phyloP scores from a whole-genome alignment of 1,140 invertebrate species.

The Andrena cerasifolii region DNA sequence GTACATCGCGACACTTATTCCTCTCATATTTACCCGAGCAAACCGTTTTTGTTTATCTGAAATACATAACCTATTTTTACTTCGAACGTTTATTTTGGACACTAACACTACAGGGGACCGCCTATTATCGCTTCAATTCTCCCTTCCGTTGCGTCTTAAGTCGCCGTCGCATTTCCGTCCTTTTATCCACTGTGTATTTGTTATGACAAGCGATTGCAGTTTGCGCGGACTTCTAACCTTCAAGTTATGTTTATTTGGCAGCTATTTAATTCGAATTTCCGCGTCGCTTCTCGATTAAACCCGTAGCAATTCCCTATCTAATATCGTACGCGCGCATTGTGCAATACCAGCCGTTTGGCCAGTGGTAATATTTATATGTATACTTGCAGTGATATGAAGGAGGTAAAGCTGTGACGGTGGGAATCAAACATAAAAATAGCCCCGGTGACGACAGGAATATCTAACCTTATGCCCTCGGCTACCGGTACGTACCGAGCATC shows the following conservation, averaged over 20 bases:
- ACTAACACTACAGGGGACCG: background rate
- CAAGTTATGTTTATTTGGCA: conserved; percentile 22
- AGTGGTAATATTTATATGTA: conserved; percentile 8
- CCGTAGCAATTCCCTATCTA: background rate
- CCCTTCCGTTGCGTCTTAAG: background rate
- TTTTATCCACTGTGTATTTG: background rate
- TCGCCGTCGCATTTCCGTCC: background rate
- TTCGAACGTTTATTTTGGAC: background rate
- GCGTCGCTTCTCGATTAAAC: too few species aligned
- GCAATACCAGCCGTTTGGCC: background rate
- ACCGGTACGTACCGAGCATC: conserved; percentile 54
- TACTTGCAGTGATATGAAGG: conserved; percentile 70
- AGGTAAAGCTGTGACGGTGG: conserved; percentile 61
- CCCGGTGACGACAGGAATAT: conserved; percentile 56
- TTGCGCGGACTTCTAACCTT: conserved; percentile 37
- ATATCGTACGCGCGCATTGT: background rate
- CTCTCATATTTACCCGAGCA: conserved; percentile 21
- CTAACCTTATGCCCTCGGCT: conserved; percentile 68
- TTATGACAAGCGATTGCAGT: background rate
- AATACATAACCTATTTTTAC: conserved; percentile 52
- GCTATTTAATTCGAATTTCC: background rate
- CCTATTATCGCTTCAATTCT: too few species aligned
- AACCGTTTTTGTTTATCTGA: conserved; percentile 58
- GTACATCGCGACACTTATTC: conserved; percentile 25
- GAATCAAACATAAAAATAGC: conserved; percentile 50